Evolutionary conservation across 2,797 vertebrate genomes (phyloP).

Genomic region (Sebastes matsubarae): DNA sequence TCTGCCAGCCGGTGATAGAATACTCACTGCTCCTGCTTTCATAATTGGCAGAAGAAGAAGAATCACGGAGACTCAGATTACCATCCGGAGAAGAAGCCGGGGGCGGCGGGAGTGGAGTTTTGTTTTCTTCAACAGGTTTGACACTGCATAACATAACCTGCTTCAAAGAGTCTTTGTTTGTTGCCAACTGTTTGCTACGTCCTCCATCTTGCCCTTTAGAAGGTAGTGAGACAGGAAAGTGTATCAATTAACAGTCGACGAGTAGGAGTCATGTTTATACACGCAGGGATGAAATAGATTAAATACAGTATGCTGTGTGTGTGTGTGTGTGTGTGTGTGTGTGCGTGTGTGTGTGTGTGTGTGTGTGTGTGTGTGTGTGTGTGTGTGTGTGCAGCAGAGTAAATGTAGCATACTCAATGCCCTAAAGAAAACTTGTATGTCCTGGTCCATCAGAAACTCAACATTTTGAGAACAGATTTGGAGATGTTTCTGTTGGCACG

Average conservation of each 20-base stretch:
- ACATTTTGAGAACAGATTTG: background rate
- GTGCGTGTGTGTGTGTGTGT: background rate
- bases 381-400: background rate
- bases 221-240: constrained; percentile 21
- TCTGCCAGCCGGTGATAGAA: constrained; percentile 76
- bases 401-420: background rate
- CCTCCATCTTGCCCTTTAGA: constrained; percentile 39
- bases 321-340: constrained; percentile 11
- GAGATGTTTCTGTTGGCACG: background rate
- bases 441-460: background rate
- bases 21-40: constrained; percentile 65
- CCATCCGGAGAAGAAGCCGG: constrained; percentile 37
- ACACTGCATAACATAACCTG: constrained; percentile 43
- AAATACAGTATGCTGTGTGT: constrained; percentile 11
- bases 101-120: constrained; percentile 28
- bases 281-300: constrained; percentile 32
- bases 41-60: constrained; percentile 67
- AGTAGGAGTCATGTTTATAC: constrained; percentile 65
- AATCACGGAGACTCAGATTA: constrained; percentile 50
- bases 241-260: constrained; percentile 42
- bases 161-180: constrained; percentile 56
- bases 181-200: constrained; percentile 48
- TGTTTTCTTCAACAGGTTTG: constrained; percentile 60
- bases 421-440: background rate
- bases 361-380: constrained; percentile 19